A percentile compares a stretch with the other conserved stretches of the same genome.
Evolutionary conservation across 2,888 invertebrate species (phyloP).

Genomic region (Oscheius onirici): DNA sequence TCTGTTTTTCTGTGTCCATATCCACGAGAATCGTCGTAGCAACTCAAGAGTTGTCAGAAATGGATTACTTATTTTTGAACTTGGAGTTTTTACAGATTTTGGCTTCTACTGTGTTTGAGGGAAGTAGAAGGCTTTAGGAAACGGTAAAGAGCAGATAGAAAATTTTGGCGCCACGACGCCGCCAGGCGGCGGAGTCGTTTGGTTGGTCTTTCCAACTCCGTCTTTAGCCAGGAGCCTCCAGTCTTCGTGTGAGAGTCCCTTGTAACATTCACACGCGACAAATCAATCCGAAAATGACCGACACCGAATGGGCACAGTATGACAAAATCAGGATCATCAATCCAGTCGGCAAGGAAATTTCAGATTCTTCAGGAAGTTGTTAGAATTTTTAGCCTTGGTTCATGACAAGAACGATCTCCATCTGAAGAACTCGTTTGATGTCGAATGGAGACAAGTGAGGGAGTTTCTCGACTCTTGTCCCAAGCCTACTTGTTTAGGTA

Average conservation of each 20-base stretch:
- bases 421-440: slow-evolving; percentile 37
- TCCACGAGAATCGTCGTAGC: too few relatives aligned
- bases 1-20: too few relatives aligned
- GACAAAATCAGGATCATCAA: slow-evolving; percentile 29
- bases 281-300: slow-evolving; percentile 55
- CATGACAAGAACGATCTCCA: slow-evolving; percentile 10
- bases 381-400: slow-evolving; percentile 4
- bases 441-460: slow-evolving; percentile 56
- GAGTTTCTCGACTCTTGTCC: slow-evolving; percentile 51
- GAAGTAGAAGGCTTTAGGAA: too few relatives aligned
- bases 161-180: too few relatives aligned
- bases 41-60: too few relatives aligned
- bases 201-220: too few relatives aligned
- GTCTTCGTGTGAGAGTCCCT: slow-evolving; percentile 4
- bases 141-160: too few relatives aligned
- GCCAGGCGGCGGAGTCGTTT: too few relatives aligned
- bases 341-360: background rate
- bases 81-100: too few relatives aligned
- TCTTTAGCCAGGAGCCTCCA: background rate
- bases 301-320: slow-evolving; percentile 58
- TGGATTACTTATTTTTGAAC: too few relatives aligned
- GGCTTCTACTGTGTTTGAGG: too few relatives aligned
- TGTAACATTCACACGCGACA: slow-evolving; percentile 47
- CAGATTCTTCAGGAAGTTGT: background rate
- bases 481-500: slow-evolving; percentile 52